These are phyloP conservation scores for Poeciliopsis retropinna DNA, from an alignment of 2,113 vertebrate genomes.

Conservation along the genomic window DNA sequence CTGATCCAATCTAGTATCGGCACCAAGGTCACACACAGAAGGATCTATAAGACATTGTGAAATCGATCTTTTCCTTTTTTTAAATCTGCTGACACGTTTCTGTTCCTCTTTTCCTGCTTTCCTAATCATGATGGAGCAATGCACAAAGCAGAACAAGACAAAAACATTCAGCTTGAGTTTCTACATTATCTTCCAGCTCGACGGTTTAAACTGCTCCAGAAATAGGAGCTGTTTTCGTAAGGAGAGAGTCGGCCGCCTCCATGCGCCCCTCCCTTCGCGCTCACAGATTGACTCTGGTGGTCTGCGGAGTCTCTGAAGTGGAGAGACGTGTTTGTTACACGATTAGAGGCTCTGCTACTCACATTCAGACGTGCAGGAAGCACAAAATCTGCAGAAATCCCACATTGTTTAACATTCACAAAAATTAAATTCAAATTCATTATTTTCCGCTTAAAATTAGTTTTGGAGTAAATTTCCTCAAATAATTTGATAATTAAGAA, in stretches of 20 bases:
- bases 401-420: conserved; percentile 13
- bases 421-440: background rate
- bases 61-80: no score
- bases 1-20: no score
- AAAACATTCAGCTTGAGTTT: background rate
- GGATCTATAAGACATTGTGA: no score
- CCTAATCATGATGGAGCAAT: background rate
- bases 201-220: conserved; percentile 68
- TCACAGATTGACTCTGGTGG: conserved; percentile 40
- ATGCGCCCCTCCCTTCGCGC: conserved; percentile 19
- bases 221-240: conserved; percentile 77
- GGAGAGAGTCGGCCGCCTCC: conserved; percentile 44
- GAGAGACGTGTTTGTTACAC: conserved; percentile 44
- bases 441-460: background rate
- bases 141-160: background rate
- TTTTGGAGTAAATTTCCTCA: background rate
- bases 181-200: conserved; percentile 10
- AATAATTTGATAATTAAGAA: background rate
- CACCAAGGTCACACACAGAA: no score
- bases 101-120: background rate
- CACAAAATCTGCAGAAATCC: conserved; percentile 27
- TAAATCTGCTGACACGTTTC: no score
- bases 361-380: conserved; percentile 33
- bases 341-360: conserved; percentile 49
- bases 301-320: conserved; percentile 47